Conservation (phyloP, 2,797 vertebrate species). For the Etheostoma perlongum region DNA sequence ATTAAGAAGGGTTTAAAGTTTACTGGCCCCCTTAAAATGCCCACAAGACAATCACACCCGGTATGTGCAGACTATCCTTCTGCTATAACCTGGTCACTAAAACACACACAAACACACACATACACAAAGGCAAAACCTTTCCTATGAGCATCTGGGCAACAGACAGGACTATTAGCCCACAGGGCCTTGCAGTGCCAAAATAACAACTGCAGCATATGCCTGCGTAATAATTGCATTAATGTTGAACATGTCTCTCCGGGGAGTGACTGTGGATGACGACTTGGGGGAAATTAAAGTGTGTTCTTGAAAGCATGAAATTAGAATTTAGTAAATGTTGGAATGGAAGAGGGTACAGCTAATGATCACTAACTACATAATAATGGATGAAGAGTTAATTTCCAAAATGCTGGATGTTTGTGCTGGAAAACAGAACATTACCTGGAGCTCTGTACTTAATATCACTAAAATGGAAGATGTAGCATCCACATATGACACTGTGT, state of each 20-base stretch:
- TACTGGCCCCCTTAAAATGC: slow-evolving; percentile 24
- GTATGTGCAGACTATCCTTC: slow-evolving; percentile 3
- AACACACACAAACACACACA: slow-evolving; percentile 23
- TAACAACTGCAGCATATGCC: slow-evolving; percentile 85
- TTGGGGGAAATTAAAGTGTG: slow-evolving; percentile 74
- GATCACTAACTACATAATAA: slow-evolving; percentile 72
- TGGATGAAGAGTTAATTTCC: slow-evolving; percentile 53
- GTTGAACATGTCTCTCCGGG: slow-evolving; percentile 82
- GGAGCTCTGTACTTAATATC: slow-evolving; percentile 29
- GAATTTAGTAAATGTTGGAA: slow-evolving; percentile 70
- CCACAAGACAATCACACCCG: slow-evolving; percentile 46
- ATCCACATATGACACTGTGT: neutral
- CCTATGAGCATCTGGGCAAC: slow-evolving; percentile 81
- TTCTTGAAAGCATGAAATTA: slow-evolving; percentile 78
- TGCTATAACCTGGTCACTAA: slow-evolving; percentile 34
- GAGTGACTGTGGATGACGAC: slow-evolving; percentile 67
- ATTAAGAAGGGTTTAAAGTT: slow-evolving; percentile 28
- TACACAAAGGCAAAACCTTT: slow-evolving; percentile 54
- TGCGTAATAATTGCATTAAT: slow-evolving; percentile 86
- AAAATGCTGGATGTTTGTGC: slow-evolving; percentile 43
- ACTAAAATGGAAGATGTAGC: neutral
- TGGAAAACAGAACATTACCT: slow-evolving; percentile 55
- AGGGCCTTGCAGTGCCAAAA: slow-evolving; percentile 79
- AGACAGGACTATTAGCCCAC: slow-evolving; percentile 84
- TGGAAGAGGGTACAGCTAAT: slow-evolving; percentile 67